Conservation (phyloP, 2,113 vertebrate species). For the Nanorana parkeri region DNA sequence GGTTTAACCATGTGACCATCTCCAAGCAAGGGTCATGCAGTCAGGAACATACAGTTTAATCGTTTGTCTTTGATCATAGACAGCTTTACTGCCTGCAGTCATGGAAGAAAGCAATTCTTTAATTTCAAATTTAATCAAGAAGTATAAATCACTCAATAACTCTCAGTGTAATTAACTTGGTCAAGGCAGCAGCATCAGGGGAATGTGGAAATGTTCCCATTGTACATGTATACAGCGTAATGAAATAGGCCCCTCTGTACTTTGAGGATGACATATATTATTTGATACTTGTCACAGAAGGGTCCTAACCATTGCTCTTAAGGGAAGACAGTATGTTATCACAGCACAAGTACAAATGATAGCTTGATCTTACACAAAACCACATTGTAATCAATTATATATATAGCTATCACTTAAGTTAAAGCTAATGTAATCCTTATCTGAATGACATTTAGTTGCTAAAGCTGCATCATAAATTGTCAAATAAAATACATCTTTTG, state of each 20-base stretch:
- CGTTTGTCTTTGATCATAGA: constrained; percentile 32
- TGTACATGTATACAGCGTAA: constrained; percentile 3
- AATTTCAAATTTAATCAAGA: constrained; percentile 40
- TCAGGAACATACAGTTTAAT: background rate
- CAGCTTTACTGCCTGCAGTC: constrained; percentile 22
- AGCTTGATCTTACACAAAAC: background rate
- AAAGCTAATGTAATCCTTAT: too few relatives aligned
- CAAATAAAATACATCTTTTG: background rate
- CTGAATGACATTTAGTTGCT: too few relatives aligned
- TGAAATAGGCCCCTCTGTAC: background rate
- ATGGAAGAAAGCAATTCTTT: constrained; percentile 22
- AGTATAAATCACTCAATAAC: constrained; percentile 35
- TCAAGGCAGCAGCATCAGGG: background rate
- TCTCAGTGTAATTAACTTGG: constrained; percentile 14
- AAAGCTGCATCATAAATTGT: too few relatives aligned
- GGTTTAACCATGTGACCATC: constrained; percentile 27
- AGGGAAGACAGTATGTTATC: constrained; percentile 1
- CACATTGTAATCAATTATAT: background rate
- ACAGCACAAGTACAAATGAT: background rate
- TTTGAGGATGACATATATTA: background rate
- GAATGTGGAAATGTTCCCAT: background rate
- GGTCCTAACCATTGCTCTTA: background rate
- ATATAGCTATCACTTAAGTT: too few relatives aligned
- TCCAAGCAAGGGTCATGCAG: background rate
- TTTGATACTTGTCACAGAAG: constrained; percentile 8